Conservation (phyloP, 2,888 invertebrate genomes). For the Daptonema setosum region DNA sequence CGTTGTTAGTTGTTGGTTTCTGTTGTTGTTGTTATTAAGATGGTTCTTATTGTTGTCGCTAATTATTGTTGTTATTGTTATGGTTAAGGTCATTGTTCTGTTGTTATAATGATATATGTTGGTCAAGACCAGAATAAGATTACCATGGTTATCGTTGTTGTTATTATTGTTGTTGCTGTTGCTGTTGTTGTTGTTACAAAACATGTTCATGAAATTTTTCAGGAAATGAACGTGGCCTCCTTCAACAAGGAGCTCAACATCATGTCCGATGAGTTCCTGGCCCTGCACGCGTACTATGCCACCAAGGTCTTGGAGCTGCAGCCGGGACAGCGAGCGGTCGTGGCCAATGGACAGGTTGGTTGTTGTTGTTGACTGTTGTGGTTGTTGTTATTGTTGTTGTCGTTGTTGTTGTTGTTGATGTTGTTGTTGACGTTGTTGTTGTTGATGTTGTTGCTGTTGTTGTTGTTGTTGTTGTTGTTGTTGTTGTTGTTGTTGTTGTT, state of each 20-base stretch:
- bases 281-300: slow-evolving; percentile 41
- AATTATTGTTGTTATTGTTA: slow-evolving; percentile 11
- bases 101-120: too few relatives aligned
- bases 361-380: slow-evolving; percentile 8
- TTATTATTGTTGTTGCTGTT: background rate
- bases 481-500: too few relatives aligned
- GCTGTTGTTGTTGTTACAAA: background rate
- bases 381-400: too few relatives aligned
- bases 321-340: slow-evolving; percentile 46
- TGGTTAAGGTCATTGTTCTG: background rate
- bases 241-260: slow-evolving; percentile 24
- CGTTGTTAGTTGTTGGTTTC: slow-evolving; percentile 22
- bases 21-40: background rate
- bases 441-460: too few relatives aligned
- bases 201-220: too few relatives aligned
- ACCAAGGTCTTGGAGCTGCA: slow-evolving; percentile 48
- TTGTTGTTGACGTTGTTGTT: too few relatives aligned
- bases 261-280: slow-evolving; percentile 18
- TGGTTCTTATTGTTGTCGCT: slow-evolving; percentile 32
- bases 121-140: slow-evolving; percentile 30
- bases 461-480: too few relatives aligned
- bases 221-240: slow-evolving; percentile 33
- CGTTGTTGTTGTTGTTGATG: too few relatives aligned
- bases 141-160: slow-evolving; percentile 31
- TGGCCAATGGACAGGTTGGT: slow-evolving; percentile 61